Conservation (phyloP, 2,888 invertebrate species). For the Ctenicera cuprea region DNA sequence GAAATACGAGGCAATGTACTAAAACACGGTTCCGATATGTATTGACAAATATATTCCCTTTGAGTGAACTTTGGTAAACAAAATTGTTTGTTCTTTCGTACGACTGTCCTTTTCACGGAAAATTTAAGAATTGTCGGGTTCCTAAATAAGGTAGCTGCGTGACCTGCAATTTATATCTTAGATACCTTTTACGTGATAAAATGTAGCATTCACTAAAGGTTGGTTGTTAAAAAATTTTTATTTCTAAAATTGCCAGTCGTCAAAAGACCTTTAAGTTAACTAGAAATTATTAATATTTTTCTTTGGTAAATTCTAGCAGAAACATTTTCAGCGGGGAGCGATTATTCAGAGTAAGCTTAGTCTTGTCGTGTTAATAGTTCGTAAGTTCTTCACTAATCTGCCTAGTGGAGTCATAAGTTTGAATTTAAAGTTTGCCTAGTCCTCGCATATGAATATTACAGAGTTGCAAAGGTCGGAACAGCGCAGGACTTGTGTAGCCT, state of each 20-base stretch:
- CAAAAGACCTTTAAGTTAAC: no score
- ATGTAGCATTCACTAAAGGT: no score
- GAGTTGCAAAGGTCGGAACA: constrained; percentile 43
- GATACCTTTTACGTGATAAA: no score
- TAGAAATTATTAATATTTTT: no score
- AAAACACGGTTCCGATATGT: constrained; percentile 38
- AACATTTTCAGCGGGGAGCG: background rate
- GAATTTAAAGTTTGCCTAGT: constrained; percentile 50
- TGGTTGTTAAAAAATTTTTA: no score
- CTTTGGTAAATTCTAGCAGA: background rate
- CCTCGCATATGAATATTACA: constrained; percentile 50
- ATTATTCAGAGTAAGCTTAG: constrained; percentile 13
- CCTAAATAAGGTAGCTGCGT: constrained; percentile 1
- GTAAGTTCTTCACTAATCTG: constrained; percentile 48
- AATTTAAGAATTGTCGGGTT: constrained; percentile 8
- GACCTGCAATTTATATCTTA: background rate
- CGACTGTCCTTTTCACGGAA: constrained; percentile 6
- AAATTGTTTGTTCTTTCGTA: constrained; percentile 36
- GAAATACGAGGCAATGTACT: constrained; percentile 23
- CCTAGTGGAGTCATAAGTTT: constrained; percentile 49
- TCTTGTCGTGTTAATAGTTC: constrained; percentile 34
- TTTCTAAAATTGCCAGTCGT: no score
- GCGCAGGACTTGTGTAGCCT: constrained; percentile 50
- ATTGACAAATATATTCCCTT: constrained; percentile 41
- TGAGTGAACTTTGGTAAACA: constrained; percentile 39